Conservation (phyloP, 2,113 vertebrate genomes). For the Aptenodytes patagonicus region DNA sequence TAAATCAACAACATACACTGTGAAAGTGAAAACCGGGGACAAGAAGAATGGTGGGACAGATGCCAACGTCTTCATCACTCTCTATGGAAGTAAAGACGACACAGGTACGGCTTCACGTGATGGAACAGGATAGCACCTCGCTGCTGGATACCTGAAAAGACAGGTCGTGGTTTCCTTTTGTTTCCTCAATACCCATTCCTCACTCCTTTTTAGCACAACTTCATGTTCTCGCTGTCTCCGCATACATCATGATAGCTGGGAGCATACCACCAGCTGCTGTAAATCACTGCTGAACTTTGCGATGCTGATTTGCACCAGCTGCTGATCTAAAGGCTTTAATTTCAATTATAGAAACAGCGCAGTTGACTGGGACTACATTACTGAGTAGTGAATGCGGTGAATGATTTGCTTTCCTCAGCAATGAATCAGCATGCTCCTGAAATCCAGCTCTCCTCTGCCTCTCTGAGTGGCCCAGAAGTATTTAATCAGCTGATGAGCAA, state of each 20-base stretch:
- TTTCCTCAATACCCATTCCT: background rate
- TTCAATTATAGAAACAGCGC: constrained; percentile 29
- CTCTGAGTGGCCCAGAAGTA: constrained; percentile 9
- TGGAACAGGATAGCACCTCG: background rate
- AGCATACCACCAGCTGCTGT: background rate
- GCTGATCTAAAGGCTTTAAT: constrained; percentile 29
- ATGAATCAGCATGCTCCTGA: constrained; percentile 43
- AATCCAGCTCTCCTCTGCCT: background rate
- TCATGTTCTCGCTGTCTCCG: fast-evolving
- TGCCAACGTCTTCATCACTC: constrained; percentile 87
- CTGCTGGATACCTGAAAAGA: background rate
- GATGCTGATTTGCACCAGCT: constrained; percentile 2
- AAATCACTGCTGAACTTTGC: background rate
- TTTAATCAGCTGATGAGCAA: constrained; percentile 46
- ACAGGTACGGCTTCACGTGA: constrained; percentile 69
- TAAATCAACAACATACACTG: constrained; percentile 91
- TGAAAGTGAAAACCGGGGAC: constrained; percentile 91
- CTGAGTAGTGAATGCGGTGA: background rate
- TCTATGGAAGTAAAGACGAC: constrained; percentile 91
- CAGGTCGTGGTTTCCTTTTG: background rate
- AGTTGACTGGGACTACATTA: constrained; percentile 26
- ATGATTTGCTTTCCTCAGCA: constrained; percentile 49
- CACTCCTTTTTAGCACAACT: background rate
- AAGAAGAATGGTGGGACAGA: constrained; percentile 94
- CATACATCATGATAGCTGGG: background rate